phyloP scores from a whole-genome alignment of 2,113 vertebrate species.

The Solea senegalensis region DNA sequence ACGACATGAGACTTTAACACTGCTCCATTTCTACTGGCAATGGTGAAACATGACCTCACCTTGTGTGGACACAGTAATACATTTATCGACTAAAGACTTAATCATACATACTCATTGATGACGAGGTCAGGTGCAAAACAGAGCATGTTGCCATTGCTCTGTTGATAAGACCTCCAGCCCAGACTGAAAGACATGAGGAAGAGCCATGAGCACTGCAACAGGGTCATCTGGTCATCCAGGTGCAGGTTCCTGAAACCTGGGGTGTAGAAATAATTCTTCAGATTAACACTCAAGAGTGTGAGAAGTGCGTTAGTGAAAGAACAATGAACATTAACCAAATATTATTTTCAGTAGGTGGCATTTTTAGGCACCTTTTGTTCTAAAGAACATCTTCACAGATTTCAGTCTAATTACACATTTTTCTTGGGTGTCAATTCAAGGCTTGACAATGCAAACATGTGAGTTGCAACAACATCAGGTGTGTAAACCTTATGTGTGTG shows the following conservation, averaged over 20 bases:
- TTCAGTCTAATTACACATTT: no score
- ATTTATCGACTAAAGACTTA: background rate
- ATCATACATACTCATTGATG: conserved; percentile 91
- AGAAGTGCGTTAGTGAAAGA: background rate
- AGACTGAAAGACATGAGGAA: conserved; percentile 97
- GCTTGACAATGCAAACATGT: no score
- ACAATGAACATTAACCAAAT: no score
- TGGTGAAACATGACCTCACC: background rate
- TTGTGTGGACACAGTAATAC: background rate
- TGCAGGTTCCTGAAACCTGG: conserved; percentile 95
- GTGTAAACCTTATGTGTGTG: no score
- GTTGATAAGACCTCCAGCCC: conserved; percentile 96
- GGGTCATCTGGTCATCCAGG: conserved; percentile 98
- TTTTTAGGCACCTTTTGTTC: background rate
- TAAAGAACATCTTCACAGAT: background rate
- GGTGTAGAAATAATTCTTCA: background rate
- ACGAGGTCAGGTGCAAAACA: conserved; percentile 98
- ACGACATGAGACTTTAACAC: background rate
- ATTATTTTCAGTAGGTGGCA: background rate
- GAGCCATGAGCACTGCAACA: conserved; percentile 98
- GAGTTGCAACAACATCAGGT: no score
- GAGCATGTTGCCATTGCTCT: conserved; percentile 88
- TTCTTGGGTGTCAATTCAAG: no score
- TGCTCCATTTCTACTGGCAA: background rate
- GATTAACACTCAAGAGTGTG: background rate